phyloP scores from a whole-genome alignment of 53 echinoderm and acorn worm genomes.

The Holothuria scabra region DNA sequence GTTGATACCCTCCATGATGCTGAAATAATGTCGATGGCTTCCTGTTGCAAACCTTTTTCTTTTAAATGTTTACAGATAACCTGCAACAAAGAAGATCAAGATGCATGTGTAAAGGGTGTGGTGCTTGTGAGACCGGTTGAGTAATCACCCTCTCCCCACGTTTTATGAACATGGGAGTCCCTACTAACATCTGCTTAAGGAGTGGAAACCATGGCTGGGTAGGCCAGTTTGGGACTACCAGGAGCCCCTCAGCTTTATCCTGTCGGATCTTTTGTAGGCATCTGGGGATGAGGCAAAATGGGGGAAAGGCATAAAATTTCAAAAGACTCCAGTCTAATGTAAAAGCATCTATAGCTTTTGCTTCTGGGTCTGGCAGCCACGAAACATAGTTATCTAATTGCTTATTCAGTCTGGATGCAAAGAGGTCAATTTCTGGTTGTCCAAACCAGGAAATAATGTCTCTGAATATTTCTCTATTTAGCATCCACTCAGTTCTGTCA shows the following conservation, averaged over 20 bases:
- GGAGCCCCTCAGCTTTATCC: conserved; percentile 6
- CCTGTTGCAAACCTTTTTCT: too few relatives aligned
- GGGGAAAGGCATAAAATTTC: conserved; percentile 43
- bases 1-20: too few relatives aligned
- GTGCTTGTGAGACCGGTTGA: not conserved
- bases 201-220: conserved; percentile 35
- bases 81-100: too few relatives aligned
- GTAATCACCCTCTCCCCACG: not conserved
- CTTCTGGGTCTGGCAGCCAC: conserved; percentile 28
- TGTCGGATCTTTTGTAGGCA: conserved; percentile 5
- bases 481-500: conserved; percentile 52
- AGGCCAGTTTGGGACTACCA: conserved; percentile 43
- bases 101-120: not conserved
- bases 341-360: conserved; percentile 12
- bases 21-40: too few relatives aligned
- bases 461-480: conserved; percentile 9
- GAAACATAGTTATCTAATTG: conserved; percentile 8
- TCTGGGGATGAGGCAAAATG: conserved; percentile 16
- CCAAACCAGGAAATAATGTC: not conserved
- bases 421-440: conserved; percentile 10
- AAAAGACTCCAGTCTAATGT: conserved; percentile 7
- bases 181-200: not conserved
- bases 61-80: too few relatives aligned
- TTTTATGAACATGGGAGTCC: not conserved
- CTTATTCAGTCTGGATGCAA: conserved; percentile 34